A percentile compares a stretch with the other conserved stretches of the same genome.
These are phyloP conservation scores for Diabrotica undecimpunctata DNA, from an alignment of 1,140 invertebrate genomes.

Conservation along the genomic window DNA sequence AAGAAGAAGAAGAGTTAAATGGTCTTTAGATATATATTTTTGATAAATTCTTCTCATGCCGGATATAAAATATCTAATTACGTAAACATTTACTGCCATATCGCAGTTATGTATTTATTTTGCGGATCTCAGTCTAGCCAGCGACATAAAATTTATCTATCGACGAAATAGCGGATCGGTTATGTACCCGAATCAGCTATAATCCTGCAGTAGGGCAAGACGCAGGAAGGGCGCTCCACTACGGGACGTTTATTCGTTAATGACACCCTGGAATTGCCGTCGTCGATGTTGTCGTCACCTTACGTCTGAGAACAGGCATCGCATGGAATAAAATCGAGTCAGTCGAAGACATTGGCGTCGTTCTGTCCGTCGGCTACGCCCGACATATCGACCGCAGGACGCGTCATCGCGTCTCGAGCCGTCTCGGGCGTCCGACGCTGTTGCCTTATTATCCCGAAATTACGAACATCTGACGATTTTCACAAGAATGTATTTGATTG, in stretches of 20 bases:
- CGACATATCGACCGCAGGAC: conserved; percentile 17
- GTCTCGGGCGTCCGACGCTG: background rate
- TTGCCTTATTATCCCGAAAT: background rate
- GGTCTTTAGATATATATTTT: no score
- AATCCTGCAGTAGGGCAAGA: background rate
- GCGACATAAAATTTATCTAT: no score
- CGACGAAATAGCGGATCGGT: no score
- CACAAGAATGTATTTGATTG: no score
- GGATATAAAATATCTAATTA: no score
- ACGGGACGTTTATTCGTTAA: background rate
- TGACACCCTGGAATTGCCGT: conserved; percentile 1
- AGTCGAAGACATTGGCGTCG: conserved; percentile 12
- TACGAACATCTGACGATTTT: background rate
- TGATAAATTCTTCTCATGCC: no score
- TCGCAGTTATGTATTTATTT: no score
- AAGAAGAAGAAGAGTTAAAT: no score
- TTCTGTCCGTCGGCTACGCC: conserved; percentile 12
- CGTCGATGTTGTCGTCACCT: background rate
- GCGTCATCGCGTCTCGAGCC: conserved; percentile 15
- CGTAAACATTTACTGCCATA: no score
- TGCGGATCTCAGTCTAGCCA: no score
- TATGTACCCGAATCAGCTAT: background rate
- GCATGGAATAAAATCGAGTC: background rate
- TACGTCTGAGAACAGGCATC: background rate
- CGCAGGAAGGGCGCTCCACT: background rate